These are phyloP conservation scores for Chymomyza caudatula DNA, from an alignment of 2,888 invertebrate genomes.

Conservation along the genomic window DNA sequence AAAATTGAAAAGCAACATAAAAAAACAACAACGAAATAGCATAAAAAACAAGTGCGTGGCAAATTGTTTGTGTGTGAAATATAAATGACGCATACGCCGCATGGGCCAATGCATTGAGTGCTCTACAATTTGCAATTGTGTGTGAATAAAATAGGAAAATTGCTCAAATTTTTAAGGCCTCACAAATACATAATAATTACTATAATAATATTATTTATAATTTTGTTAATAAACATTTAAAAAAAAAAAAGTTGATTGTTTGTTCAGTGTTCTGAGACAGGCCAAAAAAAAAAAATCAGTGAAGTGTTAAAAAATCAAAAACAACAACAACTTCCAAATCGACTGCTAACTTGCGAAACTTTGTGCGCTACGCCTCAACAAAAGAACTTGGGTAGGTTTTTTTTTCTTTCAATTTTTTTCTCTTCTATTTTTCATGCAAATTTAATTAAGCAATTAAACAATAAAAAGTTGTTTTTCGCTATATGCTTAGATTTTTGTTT, in stretches of 20 bases:
- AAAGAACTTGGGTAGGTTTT: constrained; percentile 64
- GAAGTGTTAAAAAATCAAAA: constrained; percentile 46
- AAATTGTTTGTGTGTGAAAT: constrained; percentile 5
- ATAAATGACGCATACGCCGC: constrained; percentile 1
- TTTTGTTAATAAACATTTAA: neutral
- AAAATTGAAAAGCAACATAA: neutral
- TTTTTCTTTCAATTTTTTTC: constrained; percentile 6
- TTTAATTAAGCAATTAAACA: constrained; percentile 64
- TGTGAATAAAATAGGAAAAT: neutral
- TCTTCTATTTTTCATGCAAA: constrained; percentile 53
- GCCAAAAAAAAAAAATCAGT: constrained; percentile 46
- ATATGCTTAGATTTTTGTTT: constrained; percentile 21
- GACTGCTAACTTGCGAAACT: neutral
- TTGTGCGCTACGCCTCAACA: constrained; percentile 37
- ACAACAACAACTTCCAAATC: neutral
- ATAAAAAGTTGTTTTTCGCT: constrained; percentile 8
- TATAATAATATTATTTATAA: neutral
- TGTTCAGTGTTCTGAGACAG: constrained; percentile 46
- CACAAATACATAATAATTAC: no score
- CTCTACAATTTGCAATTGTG: constrained; percentile 16
- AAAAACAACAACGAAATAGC: neutral
- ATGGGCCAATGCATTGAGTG: constrained; percentile 29
- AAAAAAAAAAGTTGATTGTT: constrained; percentile 3
- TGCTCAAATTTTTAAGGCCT: neutral
- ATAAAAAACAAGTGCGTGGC: constrained; percentile 37